Conservation (phyloP, 92 coral and sea anemone genomes). For the Heteractis magnifica region DNA sequence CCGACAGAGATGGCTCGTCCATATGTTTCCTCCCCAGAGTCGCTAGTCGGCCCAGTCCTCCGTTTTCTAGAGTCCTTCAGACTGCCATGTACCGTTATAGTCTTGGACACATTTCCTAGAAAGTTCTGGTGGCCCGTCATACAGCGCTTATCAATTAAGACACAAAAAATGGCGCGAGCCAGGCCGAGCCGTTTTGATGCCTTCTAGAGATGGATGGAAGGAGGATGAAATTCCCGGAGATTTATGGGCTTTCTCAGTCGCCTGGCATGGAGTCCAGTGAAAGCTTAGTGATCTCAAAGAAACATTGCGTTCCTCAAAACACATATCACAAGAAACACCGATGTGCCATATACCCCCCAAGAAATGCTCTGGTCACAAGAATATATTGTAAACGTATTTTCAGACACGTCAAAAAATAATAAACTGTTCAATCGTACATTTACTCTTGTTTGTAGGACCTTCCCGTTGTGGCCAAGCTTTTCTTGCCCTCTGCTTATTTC, state of each 20-base stretch:
- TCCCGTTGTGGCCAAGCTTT: slow-evolving; percentile 19
- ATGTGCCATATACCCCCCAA: background rate
- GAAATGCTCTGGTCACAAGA: no score
- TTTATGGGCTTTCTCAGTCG: slow-evolving; percentile 33
- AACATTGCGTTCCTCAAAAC: background rate
- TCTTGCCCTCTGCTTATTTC: slow-evolving; percentile 27
- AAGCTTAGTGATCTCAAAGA: no score
- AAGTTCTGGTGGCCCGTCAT: slow-evolving; percentile 62
- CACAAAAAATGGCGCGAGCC: slow-evolving; percentile 23
- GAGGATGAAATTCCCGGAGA: slow-evolving; percentile 37
- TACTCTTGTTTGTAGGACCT: slow-evolving; percentile 39
- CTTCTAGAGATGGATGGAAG: slow-evolving; percentile 45
- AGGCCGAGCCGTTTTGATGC: slow-evolving; percentile 35
- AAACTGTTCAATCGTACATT: slow-evolving; percentile 7
- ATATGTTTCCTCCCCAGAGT: slow-evolving; percentile 34
- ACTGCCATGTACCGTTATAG: slow-evolving; percentile 23
- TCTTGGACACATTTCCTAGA: slow-evolving; percentile 34
- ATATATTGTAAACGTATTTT: background rate
- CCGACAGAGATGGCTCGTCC: slow-evolving; percentile 7
- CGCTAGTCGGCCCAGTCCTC: slow-evolving; percentile 45
- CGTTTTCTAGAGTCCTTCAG: slow-evolving; percentile 23
- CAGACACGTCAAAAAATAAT: background rate
- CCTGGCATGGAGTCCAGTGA: no score
- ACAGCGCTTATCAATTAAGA: background rate
- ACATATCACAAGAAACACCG: background rate